Base-by-base conservation (phyloP, 2,113 vertebrate genomes). In the Dipodomys ordii region DNA sequence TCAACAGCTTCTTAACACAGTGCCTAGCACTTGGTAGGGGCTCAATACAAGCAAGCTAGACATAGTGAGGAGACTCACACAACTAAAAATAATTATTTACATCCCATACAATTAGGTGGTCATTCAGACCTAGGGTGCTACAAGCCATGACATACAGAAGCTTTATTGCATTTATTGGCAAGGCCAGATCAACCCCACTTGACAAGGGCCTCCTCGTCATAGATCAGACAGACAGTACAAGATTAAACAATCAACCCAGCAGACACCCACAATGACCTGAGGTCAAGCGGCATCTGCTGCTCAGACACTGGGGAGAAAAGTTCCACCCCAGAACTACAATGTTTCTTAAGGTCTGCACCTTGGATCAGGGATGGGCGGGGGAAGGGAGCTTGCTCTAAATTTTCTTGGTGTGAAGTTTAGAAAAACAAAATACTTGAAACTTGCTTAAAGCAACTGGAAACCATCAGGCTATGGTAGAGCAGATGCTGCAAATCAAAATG, bases 381-480 rank as follows among this genome's bases (percentile, higher is more conserved):
- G 9, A 35, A 32, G 20, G 35, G 46, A 91, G n/a, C 32, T 60
- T 65, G 60, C 92, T 76, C 32, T 57, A 62, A n/a, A 65, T 90
- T 67, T 85, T 83, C 90, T 73, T 76, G 60, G 65, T 82, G 84
- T 95, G 74, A 72, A 57, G 3, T 94, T 95, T 91, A 89, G 78
- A 77, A 90, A 90, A 92, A 76, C 88, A 94, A 89, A 93, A 81
- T 49, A n/a, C 28, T 62, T 76, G 72, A n/a, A 74, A 27, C n/a
- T 74, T 35, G 72, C 88, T 76, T n/a, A 10, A 92, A 76, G 93
- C 78, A 39, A 83, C 30, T 39, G 39, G 95, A 68, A 20, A 83
- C 68, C 87, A 88, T 60, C 30, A 68, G 82, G 44, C 35, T 88
- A 6, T 11, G 53, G 1, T 4, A 39, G 30, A 83, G 28, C 35